These are phyloP conservation scores for Molorchus minor DNA, from an alignment of 2,888 invertebrate species.

Conservation along the genomic window DNA sequence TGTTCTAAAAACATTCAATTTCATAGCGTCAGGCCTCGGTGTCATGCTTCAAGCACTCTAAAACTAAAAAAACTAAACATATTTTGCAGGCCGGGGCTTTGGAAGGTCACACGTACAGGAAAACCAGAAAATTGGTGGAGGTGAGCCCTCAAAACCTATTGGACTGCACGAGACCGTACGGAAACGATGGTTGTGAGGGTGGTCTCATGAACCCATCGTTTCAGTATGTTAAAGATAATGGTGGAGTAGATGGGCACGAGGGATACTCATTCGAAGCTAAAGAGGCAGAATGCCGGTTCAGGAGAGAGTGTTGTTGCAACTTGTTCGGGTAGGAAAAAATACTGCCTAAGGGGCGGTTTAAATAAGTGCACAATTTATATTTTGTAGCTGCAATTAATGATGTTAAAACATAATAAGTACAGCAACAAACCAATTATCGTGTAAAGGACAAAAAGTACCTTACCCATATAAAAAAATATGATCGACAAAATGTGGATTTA, in stretches of 20 bases:
- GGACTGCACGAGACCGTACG: slow-evolving; percentile 65
- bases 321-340: slow-evolving; percentile 47
- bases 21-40: too few species aligned
- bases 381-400: too few species aligned
- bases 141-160: slow-evolving; percentile 68
- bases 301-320: slow-evolving; percentile 46
- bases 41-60: too few species aligned
- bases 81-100: slow-evolving; percentile 66
- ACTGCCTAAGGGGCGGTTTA: too few species aligned
- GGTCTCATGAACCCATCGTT: slow-evolving; percentile 66
- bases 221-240: slow-evolving; percentile 63
- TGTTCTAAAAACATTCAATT: too few species aligned
- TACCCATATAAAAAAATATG: too few species aligned
- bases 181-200: slow-evolving; percentile 67
- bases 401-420: too few species aligned
- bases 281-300: slow-evolving; percentile 47
- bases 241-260: slow-evolving; percentile 67
- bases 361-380: too few species aligned
- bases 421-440: too few species aligned
- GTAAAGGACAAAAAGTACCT: too few species aligned
- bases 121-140: slow-evolving; percentile 64
- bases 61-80: background rate
- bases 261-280: slow-evolving; percentile 65
- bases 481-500: too few species aligned
- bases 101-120: slow-evolving; percentile 66